Conservation (phyloP, 2,888 invertebrate species). For the Neuroscelio doddi region DNA sequence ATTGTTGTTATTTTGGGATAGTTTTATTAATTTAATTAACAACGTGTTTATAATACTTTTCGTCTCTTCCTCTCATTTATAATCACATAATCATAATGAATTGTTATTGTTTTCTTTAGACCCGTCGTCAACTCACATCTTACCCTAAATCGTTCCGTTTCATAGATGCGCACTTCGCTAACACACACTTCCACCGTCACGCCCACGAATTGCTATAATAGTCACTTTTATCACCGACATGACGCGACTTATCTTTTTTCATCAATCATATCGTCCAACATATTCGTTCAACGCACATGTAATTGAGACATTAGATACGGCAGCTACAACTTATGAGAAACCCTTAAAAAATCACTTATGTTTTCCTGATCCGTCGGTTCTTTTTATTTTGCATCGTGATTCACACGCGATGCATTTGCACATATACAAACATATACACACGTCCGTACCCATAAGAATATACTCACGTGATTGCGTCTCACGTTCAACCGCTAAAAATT, state of each 20-base stretch:
- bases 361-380: constrained; percentile 53
- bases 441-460: constrained; percentile 57
- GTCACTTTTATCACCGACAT: constrained; percentile 32
- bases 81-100: constrained; percentile 67
- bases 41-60: constrained; percentile 72
- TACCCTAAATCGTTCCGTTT: constrained; percentile 63
- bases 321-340: constrained; percentile 71
- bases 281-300: constrained; percentile 60
- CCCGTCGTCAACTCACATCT: constrained; percentile 68
- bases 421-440: constrained; percentile 39
- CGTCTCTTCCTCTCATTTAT: constrained; percentile 69
- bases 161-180: constrained; percentile 61
- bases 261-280: constrained; percentile 52
- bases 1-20: constrained; percentile 66
- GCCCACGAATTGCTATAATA: constrained; percentile 43
- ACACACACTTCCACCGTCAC: constrained; percentile 54
- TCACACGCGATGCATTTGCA: constrained; percentile 27
- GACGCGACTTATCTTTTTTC: constrained; percentile 32
- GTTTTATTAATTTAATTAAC: constrained; percentile 73
- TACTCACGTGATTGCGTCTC: constrained; percentile 35
- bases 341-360: constrained; percentile 70
- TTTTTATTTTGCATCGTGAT: constrained; percentile 26
- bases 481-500: constrained; percentile 38
- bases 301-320: constrained; percentile 66
- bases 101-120: constrained; percentile 69